phyloP scores from a whole-genome alignment of 2,888 invertebrate species.

The Philhelius pedissequus region DNA sequence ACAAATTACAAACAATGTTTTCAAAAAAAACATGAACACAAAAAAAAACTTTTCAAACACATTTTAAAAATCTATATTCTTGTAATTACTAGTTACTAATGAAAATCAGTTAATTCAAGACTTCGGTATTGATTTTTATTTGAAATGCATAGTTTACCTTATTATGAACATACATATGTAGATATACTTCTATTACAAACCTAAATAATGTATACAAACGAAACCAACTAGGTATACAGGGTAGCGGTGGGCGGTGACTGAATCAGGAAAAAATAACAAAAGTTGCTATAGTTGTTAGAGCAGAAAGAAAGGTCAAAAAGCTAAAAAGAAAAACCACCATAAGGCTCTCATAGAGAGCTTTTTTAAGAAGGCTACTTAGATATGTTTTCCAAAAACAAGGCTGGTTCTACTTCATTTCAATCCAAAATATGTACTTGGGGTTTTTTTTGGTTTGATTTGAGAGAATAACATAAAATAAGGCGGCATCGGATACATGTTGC shows the following conservation, averaged over 20 bases:
- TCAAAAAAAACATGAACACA: no score
- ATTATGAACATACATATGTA: not conserved
- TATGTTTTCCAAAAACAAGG: conserved; percentile 29
- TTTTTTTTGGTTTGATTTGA: not conserved
- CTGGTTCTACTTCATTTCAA: conserved; percentile 35
- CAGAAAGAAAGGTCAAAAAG: not conserved
- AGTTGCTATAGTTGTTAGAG: not conserved
- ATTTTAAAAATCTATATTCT: no score
- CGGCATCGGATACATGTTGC: conserved; percentile 37
- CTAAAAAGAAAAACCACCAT: not conserved
- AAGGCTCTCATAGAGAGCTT: not conserved
- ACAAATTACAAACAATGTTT: no score
- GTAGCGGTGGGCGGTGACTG: not conserved
- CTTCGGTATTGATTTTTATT: not conserved
- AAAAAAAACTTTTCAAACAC: no score
- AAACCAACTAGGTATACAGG: not conserved
- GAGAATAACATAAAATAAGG: conserved; percentile 16
- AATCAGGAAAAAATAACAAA: not conserved
- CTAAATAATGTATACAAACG: not conserved
- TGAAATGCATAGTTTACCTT: not conserved
- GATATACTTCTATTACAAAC: not conserved
- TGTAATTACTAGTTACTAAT: no score
- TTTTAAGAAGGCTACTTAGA: conserved; percentile 38
- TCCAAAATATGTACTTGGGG: not conserved
- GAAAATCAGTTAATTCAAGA: no score